A percentile compares a stretch with the other conserved stretches of the same genome.
phyloP scores from a whole-genome alignment of 1,140 invertebrate genomes.

The Drosophila dunni region DNA sequence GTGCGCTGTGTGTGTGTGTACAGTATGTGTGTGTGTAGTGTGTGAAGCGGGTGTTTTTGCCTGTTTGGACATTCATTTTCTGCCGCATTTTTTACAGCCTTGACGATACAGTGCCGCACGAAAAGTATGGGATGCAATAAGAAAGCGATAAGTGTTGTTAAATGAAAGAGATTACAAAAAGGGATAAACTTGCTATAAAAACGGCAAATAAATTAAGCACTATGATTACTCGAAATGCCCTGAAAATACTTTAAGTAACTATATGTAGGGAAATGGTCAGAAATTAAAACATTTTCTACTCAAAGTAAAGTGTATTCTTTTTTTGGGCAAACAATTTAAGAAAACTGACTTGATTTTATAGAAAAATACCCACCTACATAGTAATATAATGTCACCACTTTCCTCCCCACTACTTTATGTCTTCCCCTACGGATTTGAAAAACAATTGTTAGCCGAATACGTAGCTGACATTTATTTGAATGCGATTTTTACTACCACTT shows the following conservation, averaged over 20 bases:
- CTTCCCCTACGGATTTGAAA: too few relatives aligned
- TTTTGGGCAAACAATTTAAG: too few relatives aligned
- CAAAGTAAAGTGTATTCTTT: too few relatives aligned
- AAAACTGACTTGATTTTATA: too few relatives aligned
- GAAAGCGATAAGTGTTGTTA: conserved; percentile 43
- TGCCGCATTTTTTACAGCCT: conserved; percentile 66
- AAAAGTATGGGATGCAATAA: conserved; percentile 32
- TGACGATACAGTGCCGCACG: conserved; percentile 56
- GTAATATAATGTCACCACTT: too few relatives aligned
- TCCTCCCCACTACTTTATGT: background rate
- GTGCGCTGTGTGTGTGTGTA: too few relatives aligned
- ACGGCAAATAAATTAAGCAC: conserved; percentile 2
- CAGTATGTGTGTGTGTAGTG: background rate
- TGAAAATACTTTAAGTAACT: too few relatives aligned
- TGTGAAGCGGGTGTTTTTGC: conserved; percentile 33
- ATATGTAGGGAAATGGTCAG: too few relatives aligned
- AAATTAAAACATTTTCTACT: too few relatives aligned
- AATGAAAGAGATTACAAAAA: conserved; percentile 54
- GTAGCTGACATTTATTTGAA: conserved; percentile 28
- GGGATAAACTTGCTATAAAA: conserved; percentile 24
- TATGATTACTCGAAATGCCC: too few relatives aligned
- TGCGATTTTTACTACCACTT: conserved; percentile 28
- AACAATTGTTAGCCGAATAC: background rate
- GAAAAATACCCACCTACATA: too few relatives aligned
- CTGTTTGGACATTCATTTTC: conserved; percentile 77